Evolutionary conservation across 2,113 vertebrate genomes (phyloP).

Genomic region (Plecturocebus donacophilus): DNA sequence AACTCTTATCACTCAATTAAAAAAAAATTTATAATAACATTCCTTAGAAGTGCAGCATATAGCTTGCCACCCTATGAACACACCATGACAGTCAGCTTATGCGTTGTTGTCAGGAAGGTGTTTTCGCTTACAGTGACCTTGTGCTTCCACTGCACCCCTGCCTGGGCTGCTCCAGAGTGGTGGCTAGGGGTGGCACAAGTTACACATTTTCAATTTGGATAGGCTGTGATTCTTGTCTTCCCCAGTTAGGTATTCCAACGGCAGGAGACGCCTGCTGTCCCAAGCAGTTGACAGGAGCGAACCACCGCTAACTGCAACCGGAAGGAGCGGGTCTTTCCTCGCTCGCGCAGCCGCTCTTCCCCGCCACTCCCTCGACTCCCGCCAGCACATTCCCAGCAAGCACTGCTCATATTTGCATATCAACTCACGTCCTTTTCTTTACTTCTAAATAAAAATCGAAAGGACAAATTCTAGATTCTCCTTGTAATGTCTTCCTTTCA

Average conservation of each 20-base stretch:
- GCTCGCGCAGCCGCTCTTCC: rapidly evolving
- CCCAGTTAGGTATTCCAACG: not conserved
- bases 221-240: not conserved
- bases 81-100: not conserved
- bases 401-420: constrained; percentile 70
- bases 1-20: not conserved
- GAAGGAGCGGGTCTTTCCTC: rapidly evolving
- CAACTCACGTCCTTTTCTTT: not conserved
- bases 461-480: not conserved
- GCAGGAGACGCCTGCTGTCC: rapidly evolving
- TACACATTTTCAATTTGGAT: not conserved
- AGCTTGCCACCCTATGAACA: not conserved
- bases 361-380: rapidly evolving
- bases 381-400: constrained; percentile 60
- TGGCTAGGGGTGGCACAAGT: not conserved
- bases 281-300: rapidly evolving
- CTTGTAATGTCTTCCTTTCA: not conserved
- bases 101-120: not conserved
- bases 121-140: not conserved
- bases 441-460: not conserved
- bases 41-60: not conserved
- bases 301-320: rapidly evolving
- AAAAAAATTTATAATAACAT: not conserved
- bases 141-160: not conserved
- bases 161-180: not conserved